Evolutionary conservation across 2,113 vertebrate species (phyloP).

Genomic region (Daboia siamensis): DNA sequence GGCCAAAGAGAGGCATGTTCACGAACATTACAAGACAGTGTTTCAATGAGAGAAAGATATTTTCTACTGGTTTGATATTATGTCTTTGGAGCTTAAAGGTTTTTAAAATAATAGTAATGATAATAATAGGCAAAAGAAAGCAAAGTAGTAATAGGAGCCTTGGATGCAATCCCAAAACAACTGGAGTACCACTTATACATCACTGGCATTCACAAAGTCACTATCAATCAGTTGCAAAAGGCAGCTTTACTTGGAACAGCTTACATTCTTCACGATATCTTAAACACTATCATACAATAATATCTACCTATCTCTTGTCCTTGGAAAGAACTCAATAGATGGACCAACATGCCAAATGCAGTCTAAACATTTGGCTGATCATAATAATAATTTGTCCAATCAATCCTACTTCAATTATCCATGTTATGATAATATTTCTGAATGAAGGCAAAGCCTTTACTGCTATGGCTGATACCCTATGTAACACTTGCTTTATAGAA

Average conservation of each 20-base stretch:
- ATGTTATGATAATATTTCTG: background rate
- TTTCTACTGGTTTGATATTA: background rate
- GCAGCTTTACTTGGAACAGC: background rate
- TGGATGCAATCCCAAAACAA: background rate
- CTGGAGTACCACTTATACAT: background rate
- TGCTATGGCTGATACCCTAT: background rate
- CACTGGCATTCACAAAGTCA: background rate
- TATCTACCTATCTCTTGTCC: background rate
- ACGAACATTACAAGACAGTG: background rate
- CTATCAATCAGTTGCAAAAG: background rate
- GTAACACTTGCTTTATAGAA: background rate
- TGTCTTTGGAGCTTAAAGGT: background rate
- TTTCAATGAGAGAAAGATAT: background rate
- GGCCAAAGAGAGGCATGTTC: background rate
- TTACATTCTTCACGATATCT: background rate
- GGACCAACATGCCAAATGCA: background rate
- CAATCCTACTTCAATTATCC: background rate
- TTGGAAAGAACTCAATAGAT: background rate
- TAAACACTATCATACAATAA: background rate
- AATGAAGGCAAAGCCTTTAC: background rate
- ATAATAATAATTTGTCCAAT: background rate
- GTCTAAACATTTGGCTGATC: background rate
- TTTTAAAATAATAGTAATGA: background rate
- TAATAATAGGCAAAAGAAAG: background rate
- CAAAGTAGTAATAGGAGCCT: background rate